Base-by-base conservation (phyloP, 2,797 vertebrate species). In the Melanotaenia parkinsoni region DNA sequence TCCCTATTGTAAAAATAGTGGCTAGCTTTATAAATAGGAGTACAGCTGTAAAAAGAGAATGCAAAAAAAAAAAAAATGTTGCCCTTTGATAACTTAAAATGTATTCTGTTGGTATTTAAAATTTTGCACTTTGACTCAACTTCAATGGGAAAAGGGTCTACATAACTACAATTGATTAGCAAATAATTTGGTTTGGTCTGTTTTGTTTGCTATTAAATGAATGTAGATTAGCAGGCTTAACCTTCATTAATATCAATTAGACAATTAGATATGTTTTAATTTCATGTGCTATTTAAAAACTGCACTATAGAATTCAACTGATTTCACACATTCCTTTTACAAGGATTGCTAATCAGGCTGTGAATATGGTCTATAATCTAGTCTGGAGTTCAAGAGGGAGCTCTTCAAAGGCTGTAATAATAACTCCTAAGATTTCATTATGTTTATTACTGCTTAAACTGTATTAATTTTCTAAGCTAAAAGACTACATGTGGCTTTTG, bases 301-400 rank as follows among this genome's bases (percentile, higher is more conserved):
- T 47, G 18, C 1, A 47, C 3, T 0, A 26, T n/a, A 14, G 53
- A 18, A 67, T 32, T 58, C 30, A 24, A 67, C 35, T 20, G 43
- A 45, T 67, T 67, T 67, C 40, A 57, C 53, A 45, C 53, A 40
- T 65, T 65, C 32, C 43, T 16, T 45, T 40, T 40, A 26, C 11
- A 14, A 38, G 50, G 7, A 38, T 12, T 56, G 26, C 24, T 28
- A 28, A n/a, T 53, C 22, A 53, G 22, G 22, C 37, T 38, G 10
- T 12, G 37, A 38, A 38, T 13, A 16, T 20, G 18, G 0, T 28
- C 5, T 54, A 54, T 35, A 61, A 54, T 61, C 4, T 43, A 18
- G 18, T 33, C 58, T 35, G 30, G 24, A 14, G 33, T 5, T 61
- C 6, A 63, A 11, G 20, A 22, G 37, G 22, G 33, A 54, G 50